A percentile compares a stretch with the other conserved stretches of the same genome.
Evolutionary conservation across 2,888 invertebrate genomes (phyloP).

Genomic region (Aphrophora alni): DNA sequence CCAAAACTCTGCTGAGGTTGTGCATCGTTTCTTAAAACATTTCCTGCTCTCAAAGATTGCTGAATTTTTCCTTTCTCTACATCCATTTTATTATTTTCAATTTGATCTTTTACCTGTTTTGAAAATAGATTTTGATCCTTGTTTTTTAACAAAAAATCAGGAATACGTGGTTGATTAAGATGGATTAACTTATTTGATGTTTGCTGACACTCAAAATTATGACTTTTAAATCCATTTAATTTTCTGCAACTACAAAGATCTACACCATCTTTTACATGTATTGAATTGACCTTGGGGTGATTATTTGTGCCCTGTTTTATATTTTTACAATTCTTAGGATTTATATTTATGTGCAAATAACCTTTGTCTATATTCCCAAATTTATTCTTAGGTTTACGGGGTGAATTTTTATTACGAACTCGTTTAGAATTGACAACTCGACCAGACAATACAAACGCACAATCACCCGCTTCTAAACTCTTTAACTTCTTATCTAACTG

Average conservation of each 20-base stretch:
- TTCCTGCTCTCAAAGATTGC: neutral
- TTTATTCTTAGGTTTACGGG: neutral
- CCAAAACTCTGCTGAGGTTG: neutral
- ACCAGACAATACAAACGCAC: neutral
- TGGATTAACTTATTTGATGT: no score
- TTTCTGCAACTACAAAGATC: neutral
- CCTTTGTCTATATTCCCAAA: neutral
- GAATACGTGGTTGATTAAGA: no score
- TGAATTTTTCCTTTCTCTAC: neutral
- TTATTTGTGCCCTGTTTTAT: neutral
- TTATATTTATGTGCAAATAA: neutral
- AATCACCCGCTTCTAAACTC: neutral
- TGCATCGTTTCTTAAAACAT: neutral
- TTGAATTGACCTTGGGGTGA: no score
- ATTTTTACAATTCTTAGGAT: neutral
- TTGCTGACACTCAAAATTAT: neutral
- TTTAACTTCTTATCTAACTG: neutral
- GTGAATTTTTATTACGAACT: neutral
- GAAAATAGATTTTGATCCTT: neutral
- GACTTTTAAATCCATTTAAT: neutral
- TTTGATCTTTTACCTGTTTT: neutral
- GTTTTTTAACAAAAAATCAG: neutral
- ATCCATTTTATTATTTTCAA: neutral
- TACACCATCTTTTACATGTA: neutral
- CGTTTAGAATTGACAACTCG: neutral